phyloP scores from a whole-genome alignment of 2,888 invertebrate genomes.

The Lepidochrysops patricia region DNA sequence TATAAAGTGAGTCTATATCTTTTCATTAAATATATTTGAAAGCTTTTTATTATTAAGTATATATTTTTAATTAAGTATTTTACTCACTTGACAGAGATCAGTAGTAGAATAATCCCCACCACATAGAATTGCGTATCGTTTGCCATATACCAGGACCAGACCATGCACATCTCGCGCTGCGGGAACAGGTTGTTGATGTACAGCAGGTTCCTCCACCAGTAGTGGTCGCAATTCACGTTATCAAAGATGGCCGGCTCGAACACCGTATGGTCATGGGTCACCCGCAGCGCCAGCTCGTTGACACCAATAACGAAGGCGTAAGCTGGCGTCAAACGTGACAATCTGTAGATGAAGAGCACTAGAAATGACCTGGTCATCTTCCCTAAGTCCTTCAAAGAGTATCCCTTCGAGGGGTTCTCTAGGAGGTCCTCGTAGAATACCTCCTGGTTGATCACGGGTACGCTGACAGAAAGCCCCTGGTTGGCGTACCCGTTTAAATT shows the following conservation, averaged over 20 bases:
- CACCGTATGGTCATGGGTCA: conserved; percentile 81
- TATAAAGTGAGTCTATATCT: conserved; percentile 16
- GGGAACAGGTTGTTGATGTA: conserved; percentile 88
- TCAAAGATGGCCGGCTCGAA: conserved; percentile 82
- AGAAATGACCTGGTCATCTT: conserved; percentile 63
- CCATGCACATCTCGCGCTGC: conserved; percentile 84
- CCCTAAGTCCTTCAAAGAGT: conserved; percentile 47
- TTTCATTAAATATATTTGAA: too few species aligned
- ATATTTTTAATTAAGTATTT: background rate
- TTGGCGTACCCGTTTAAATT: conserved; percentile 63
- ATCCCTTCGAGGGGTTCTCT: conserved; percentile 46
- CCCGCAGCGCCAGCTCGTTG: conserved; percentile 81
- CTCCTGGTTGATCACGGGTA: conserved; percentile 59
- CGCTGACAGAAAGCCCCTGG: conserved; percentile 45
- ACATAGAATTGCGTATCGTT: conserved; percentile 87
- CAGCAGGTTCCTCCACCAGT: conserved; percentile 89
- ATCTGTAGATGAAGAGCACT: conserved; percentile 69
- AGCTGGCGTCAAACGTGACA: conserved; percentile 84
- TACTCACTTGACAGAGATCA: conserved; percentile 80
- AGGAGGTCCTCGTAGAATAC: conserved; percentile 61
- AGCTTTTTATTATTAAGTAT: too few species aligned
- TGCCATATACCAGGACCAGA: conserved; percentile 89
- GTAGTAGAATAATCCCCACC: conserved; percentile 77
- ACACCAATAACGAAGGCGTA: conserved; percentile 86
- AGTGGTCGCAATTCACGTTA: conserved; percentile 81